Conservation (phyloP, 2,113 vertebrate genomes). For the Ceuthmochares aereus region DNA sequence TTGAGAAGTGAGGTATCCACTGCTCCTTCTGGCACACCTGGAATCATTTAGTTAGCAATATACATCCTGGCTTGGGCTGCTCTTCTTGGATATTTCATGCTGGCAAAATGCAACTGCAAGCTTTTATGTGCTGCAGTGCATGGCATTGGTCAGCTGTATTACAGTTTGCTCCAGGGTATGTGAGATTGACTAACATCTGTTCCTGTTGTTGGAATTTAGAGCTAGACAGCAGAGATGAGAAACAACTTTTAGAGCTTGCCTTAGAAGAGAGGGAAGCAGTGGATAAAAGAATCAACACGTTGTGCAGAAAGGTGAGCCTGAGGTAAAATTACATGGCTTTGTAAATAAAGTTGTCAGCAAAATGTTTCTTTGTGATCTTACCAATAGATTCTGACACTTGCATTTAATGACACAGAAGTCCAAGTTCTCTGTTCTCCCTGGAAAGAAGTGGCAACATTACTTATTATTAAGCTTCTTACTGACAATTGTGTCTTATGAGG, state of each 20-base stretch:
- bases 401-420: neutral
- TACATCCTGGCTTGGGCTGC: neutral
- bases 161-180: neutral
- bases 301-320: constrained; percentile 82
- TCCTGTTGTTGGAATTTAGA: constrained; percentile 63
- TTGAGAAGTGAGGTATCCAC: neutral
- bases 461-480: constrained; percentile 9
- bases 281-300: constrained; percentile 66
- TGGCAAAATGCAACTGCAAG: neutral
- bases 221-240: constrained; percentile 80
- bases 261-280: constrained; percentile 84
- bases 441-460: neutral
- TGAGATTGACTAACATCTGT: neutral
- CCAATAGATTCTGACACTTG: neutral
- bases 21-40: neutral
- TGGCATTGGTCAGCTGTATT: neutral
- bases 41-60: neutral
- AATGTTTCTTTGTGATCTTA: neutral
- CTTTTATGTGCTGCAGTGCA: neutral
- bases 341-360: constrained; percentile 1
- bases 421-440: neutral
- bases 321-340: neutral
- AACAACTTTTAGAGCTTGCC: constrained; percentile 82
- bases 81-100: neutral
- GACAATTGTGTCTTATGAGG: neutral